These are phyloP conservation scores for Taurulus bubalis DNA, from an alignment of 2,113 vertebrate species.

Conservation along the genomic window DNA sequence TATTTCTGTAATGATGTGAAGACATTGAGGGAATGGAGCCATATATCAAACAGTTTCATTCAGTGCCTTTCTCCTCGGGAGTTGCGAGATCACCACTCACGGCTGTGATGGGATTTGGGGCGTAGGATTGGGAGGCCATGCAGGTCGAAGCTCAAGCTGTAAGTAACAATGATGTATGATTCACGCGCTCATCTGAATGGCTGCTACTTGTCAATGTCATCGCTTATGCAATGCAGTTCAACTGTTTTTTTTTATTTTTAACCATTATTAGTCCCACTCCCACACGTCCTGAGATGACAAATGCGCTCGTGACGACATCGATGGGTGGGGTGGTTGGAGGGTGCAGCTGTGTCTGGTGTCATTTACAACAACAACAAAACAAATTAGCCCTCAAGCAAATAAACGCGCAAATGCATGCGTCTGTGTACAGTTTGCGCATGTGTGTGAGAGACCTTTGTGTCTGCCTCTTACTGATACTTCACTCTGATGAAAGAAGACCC, in stretches of 20 bases:
- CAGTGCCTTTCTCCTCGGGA: slow-evolving; percentile 33
- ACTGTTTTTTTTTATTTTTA: slow-evolving; percentile 21
- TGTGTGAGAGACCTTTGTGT: slow-evolving; percentile 62
- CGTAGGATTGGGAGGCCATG: slow-evolving; percentile 22
- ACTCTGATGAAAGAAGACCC: slow-evolving; percentile 60
- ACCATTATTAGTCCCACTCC: slow-evolving; percentile 7
- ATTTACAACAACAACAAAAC: slow-evolving; percentile 31
- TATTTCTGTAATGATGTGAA: slow-evolving; percentile 56
- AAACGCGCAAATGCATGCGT: slow-evolving; percentile 33
- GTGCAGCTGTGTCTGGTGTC: slow-evolving; percentile 47
- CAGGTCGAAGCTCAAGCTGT: slow-evolving; percentile 60
- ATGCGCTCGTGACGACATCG: slow-evolving; percentile 38
- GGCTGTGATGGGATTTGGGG: slow-evolving; percentile 61
- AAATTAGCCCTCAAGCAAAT: slow-evolving; percentile 44
- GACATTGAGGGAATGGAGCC: slow-evolving; percentile 36
- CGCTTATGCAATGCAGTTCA: slow-evolving; percentile 54
- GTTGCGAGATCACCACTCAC: slow-evolving; percentile 29
- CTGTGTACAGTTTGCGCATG: slow-evolving; percentile 33
- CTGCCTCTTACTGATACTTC: slow-evolving; percentile 57
- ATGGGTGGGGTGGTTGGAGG: slow-evolving; percentile 30
- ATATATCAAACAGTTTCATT: slow-evolving; percentile 58
- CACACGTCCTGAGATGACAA: slow-evolving; percentile 37
- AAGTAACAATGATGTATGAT: slow-evolving; percentile 69
- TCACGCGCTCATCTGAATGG: slow-evolving; percentile 65
- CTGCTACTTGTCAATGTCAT: slow-evolving; percentile 68